phyloP scores from a whole-genome alignment of 2,113 vertebrate genomes.

The Gracilinanus agilis region DNA sequence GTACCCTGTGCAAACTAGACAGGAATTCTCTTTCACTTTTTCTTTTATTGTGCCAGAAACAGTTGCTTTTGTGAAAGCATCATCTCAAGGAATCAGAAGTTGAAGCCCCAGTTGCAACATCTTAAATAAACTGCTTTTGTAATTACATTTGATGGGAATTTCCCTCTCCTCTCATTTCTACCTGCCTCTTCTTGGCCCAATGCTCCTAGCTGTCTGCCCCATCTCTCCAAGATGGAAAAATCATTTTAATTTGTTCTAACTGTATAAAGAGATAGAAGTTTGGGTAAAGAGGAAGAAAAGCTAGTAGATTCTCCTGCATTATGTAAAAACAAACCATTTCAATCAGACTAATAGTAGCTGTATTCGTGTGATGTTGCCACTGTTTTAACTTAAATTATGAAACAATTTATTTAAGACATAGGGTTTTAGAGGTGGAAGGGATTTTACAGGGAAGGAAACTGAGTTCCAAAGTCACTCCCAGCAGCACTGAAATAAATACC shows the following conservation, averaged over 20 bases:
- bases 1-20: slow-evolving; percentile 59
- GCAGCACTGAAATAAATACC: not conserved
- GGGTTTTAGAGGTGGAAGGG: not conserved
- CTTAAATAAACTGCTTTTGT: slow-evolving; percentile 76
- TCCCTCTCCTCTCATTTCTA: not conserved
- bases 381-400: rapidly evolving
- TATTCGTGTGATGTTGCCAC: not conserved
- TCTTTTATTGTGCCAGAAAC: not conserved
- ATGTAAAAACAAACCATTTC: slow-evolving; percentile 32
- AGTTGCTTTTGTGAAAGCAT: slow-evolving; percentile 67
- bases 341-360: not conserved
- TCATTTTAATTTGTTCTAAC: slow-evolving; percentile 53
- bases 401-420: rapidly evolving
- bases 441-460: rapidly evolving
- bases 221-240: slow-evolving; percentile 15
- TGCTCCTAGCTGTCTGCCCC: not conserved
- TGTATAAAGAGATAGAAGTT: slow-evolving; percentile 53
- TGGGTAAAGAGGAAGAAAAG: slow-evolving; percentile 65
- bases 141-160: slow-evolving; percentile 70
- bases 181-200: not conserved
- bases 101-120: slow-evolving; percentile 71
- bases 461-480: not conserved
- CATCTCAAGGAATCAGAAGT: slow-evolving; percentile 69
- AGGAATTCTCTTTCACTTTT: slow-evolving; percentile 7
- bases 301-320: slow-evolving; percentile 63